Evolutionary conservation across 2,113 vertebrate species (phyloP).

Genomic region (Scomber scombrus): DNA sequence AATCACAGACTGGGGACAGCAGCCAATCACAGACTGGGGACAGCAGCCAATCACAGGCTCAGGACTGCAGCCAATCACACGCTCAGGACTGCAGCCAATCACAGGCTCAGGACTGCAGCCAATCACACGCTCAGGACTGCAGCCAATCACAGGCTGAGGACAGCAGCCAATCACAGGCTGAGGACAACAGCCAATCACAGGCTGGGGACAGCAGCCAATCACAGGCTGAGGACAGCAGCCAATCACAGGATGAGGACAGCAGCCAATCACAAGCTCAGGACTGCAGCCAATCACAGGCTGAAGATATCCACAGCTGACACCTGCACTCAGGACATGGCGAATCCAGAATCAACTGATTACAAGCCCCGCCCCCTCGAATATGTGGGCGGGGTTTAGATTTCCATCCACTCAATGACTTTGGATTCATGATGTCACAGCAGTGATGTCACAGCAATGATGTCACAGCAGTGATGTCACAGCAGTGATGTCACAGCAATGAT

Average conservation of each 20-base stretch:
- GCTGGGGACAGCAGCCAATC: not conserved
- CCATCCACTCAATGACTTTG: not conserved
- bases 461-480: conserved; percentile 31
- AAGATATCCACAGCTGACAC: conserved; percentile 20
- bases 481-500: too few species aligned
- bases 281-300: not conserved
- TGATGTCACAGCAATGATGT: conserved; percentile 21
- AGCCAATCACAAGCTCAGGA: not conserved
- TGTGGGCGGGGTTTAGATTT: not conserved
- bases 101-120: not conserved
- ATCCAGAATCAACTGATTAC: not conserved
- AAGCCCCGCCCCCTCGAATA: not conserved
- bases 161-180: not conserved
- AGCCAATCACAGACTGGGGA: conserved; percentile 36
- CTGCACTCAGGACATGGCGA: not conserved
- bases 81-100: not conserved
- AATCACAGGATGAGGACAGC: not conserved
- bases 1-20: conserved; percentile 50
- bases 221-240: not conserved
- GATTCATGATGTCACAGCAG: not conserved
- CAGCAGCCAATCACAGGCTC: not conserved
- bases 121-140: not conserved
- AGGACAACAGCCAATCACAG: not conserved
- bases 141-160: not conserved
- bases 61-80: not conserved